Evolutionary conservation across 2,888 invertebrate genomes (phyloP).

Genomic region (Trichogramma evanescens): DNA sequence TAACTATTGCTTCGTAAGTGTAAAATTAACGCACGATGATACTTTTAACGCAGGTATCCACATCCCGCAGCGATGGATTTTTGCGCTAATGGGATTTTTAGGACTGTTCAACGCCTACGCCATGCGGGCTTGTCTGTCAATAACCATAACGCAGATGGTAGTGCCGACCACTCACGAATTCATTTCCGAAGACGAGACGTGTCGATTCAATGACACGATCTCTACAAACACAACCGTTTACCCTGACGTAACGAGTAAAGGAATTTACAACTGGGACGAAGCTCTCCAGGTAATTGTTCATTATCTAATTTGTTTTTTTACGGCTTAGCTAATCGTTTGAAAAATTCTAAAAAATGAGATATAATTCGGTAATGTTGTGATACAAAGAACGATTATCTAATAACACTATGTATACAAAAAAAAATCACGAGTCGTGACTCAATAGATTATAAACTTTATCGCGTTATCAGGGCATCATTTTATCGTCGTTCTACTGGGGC

Average conservation of each 20-base stretch:
- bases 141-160: slow-evolving; percentile 63
- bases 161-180: slow-evolving; percentile 5
- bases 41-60: slow-evolving; percentile 12
- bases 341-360: neutral
- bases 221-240: neutral
- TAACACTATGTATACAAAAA: no score
- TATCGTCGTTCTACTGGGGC: slow-evolving; percentile 81
- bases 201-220: no score
- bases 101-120: slow-evolving; percentile 65
- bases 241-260: slow-evolving; percentile 2
- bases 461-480: slow-evolving; percentile 62
- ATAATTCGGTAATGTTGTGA: neutral
- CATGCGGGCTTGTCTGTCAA: slow-evolving; percentile 61
- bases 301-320: neutral
- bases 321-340: neutral
- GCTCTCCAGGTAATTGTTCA: slow-evolving; percentile 24
- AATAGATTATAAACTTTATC: no score
- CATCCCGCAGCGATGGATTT: slow-evolving; percentile 24
- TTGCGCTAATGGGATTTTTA: slow-evolving; percentile 56
- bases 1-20: no score
- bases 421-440: no score
- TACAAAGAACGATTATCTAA: no score
- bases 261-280: slow-evolving; percentile 27
- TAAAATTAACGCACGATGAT: no score
- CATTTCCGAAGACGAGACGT: no score